Evolutionary conservation across 2,797 vertebrate species (phyloP).

Genomic region (Fringilla coelebs): DNA sequence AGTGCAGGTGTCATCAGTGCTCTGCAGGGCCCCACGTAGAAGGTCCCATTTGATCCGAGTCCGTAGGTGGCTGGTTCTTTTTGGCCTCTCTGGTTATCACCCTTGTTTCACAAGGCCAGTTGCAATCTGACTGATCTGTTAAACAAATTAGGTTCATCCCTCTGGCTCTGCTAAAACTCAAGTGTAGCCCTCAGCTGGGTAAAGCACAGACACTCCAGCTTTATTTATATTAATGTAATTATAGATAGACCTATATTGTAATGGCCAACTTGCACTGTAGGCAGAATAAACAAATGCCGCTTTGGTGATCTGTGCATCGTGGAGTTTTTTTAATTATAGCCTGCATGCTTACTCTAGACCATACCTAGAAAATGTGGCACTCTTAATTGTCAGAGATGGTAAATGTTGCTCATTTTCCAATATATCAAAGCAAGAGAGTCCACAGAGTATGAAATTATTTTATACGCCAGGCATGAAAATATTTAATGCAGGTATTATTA

Average conservation of each 20-base stretch:
- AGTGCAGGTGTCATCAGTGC: background rate
- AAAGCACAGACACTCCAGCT: conserved; percentile 1
- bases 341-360: background rate
- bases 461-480: background rate
- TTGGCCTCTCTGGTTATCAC: conserved; percentile 10
- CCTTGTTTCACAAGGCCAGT: background rate
- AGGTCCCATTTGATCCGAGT: background rate
- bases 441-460: background rate
- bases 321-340: background rate
- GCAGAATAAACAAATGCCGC: conserved; percentile 24
- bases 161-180: conserved; percentile 12
- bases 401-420: background rate
- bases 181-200: background rate
- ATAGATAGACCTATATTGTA: conserved; percentile 11
- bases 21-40: rapidly evolving
- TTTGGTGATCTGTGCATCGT: background rate
- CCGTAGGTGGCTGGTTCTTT: background rate
- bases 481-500: background rate
- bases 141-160: conserved; percentile 22
- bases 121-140: background rate
- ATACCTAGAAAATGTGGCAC: background rate
- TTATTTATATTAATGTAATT: conserved; percentile 42
- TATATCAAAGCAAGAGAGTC: background rate
- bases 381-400: background rate
- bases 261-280: background rate